Percentiles rank a stretch among this genome's conserved stretches.
These are phyloP conservation scores for Tetragonula clypearis DNA, from an alignment of 1,140 invertebrate species.

Conservation along the genomic window DNA sequence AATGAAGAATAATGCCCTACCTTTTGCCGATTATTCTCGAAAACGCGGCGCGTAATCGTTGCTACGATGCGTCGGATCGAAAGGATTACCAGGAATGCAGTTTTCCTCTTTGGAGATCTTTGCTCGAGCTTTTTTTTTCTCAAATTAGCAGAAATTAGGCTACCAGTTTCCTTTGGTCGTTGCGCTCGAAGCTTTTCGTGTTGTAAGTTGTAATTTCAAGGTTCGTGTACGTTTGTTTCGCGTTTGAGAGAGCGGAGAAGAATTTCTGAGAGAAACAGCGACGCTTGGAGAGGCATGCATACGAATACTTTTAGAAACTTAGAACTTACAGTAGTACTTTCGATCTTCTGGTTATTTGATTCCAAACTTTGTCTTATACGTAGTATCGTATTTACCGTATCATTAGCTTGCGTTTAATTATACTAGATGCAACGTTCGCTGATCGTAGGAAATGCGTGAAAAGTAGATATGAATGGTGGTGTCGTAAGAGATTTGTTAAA, in stretches of 20 bases:
- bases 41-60: slow-evolving; percentile 15
- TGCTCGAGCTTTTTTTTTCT: background rate
- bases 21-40: slow-evolving; percentile 51
- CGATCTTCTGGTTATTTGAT: too few relatives aligned
- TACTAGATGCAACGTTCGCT: too few relatives aligned
- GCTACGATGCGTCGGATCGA: background rate
- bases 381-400: too few relatives aligned
- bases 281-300: too few relatives aligned
- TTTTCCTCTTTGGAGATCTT: background rate
- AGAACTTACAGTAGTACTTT: too few relatives aligned
- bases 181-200: background rate
- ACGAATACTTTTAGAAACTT: too few relatives aligned
- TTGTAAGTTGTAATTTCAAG: background rate
- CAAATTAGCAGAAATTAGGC: background rate
- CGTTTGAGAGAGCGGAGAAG: background rate
- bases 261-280: background rate
- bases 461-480: too few relatives aligned
- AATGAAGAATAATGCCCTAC: slow-evolving; percentile 77
- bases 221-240: background rate
- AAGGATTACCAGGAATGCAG: background rate
- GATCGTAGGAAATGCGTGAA: too few relatives aligned
- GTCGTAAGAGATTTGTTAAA: too few relatives aligned
- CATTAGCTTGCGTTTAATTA: too few relatives aligned
- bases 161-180: background rate
- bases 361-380: too few relatives aligned